Conservation (phyloP, 2,797 vertebrate genomes). For the Lagocephalus sceleratus region DNA sequence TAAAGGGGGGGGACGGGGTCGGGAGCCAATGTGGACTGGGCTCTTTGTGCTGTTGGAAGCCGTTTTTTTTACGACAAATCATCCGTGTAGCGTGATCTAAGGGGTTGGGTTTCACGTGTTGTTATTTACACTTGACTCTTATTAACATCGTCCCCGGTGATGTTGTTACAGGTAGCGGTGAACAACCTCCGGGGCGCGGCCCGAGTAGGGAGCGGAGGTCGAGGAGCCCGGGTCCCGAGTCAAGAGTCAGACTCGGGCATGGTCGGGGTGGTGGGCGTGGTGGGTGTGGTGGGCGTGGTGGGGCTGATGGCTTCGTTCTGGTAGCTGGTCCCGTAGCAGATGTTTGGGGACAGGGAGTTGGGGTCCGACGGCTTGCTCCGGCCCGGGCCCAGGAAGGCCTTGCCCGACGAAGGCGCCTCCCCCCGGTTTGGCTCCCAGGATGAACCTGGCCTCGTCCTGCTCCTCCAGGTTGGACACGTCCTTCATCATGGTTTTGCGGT, state of each 20-base stretch:
- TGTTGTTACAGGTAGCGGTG: too few relatives aligned
- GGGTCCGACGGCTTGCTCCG: slow-evolving; percentile 80
- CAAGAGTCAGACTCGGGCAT: slow-evolving; percentile 89
- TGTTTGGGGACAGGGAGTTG: slow-evolving; percentile 81
- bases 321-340: slow-evolving; percentile 88
- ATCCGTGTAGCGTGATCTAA: slow-evolving; percentile 3
- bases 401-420: slow-evolving; percentile 78
- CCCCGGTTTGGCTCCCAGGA: slow-evolving; percentile 87
- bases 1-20: neutral
- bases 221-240: slow-evolving; percentile 44
- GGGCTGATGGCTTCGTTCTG: slow-evolving; percentile 79
- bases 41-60: slow-evolving; percentile 4
- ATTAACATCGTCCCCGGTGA: too few relatives aligned
- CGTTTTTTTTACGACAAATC: neutral
- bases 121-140: slow-evolving; percentile 34
- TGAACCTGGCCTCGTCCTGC: slow-evolving; percentile 89
- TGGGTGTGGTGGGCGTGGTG: slow-evolving; percentile 59
- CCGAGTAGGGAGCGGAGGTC: neutral
- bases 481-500: slow-evolving; percentile 95
- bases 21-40: neutral
- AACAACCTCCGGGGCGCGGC: neutral
- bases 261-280: slow-evolving; percentile 61
- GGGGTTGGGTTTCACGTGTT: slow-evolving; percentile 39
- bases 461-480: slow-evolving; percentile 94
- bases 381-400: slow-evolving; percentile 82